Evolutionary conservation across 2,888 invertebrate genomes (phyloP), one percentile per base, ranked within the genome.

Genomic region (Hemistola chrysoprasaria): DNA sequence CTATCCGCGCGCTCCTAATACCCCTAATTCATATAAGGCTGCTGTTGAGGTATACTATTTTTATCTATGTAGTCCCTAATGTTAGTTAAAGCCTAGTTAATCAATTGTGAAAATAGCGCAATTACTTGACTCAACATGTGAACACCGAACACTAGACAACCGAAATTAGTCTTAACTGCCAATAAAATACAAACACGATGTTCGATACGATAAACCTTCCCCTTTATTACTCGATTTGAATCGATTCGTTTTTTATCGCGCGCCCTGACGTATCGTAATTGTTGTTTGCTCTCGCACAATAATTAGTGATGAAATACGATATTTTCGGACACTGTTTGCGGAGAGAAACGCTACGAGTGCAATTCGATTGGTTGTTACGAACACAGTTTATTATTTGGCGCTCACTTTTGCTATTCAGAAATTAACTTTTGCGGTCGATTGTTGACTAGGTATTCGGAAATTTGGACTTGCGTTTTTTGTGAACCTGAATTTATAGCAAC

Each of bases 281-380:
- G 79, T 64, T 82, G 79, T 84, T 82, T 81, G 74, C 66, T 67
- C 65, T 43, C 45, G 67, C 59, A 71, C 74, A 79, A 78, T 79
- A 79, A 84, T 85, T 85, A 82, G 69, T 70, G 76, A 69, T 73
- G 78, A 78, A 79, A 82, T 75, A 77, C 75, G 80, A 81, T 81
- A 81, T 80, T 82, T 79, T 75, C 57, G 63, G 65, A 49, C 45
- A 62, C 61, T 67, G 67, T 71, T 69, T 62, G 56, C 41, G 42
- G 47, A 44, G 42, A 38, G 31, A 27, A 11, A 47, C 52, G 45
- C 27, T 47, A 20, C 40, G 53, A 47, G 46, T 51, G 47, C 56
- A 38, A 39, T 39, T 36, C 40, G 26, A 30, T 31, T 40, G 29
- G 11, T 11, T 32, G 32, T 35, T 44, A 35, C 10, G 24, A 6